Evolutionary conservation across 1,140 invertebrate species (phyloP), one percentile per base, ranked within the genome.

Genomic region (Drosophila azteca): DNA sequence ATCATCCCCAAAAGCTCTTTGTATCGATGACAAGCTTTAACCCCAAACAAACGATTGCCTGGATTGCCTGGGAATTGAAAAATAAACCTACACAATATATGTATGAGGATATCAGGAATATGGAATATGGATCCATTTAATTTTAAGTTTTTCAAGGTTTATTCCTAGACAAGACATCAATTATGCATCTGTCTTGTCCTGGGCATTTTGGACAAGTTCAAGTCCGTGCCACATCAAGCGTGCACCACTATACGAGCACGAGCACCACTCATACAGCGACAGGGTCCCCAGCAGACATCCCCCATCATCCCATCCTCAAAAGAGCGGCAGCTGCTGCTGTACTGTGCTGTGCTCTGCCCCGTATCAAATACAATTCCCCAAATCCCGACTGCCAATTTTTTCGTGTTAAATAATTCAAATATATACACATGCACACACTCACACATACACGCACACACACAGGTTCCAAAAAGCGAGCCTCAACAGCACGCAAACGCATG

Each of bases 361-460:
- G 72, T 59, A 73, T 74, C 82, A 78, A 77, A 75, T 57, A 67
- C 71, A 77, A 88, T 79, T 81, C 68, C 83, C 83, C 58, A 79
- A 87, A 79, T 79, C 79, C 83, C 83, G 83, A 83, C 79, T 82
- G 83, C 64, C 78, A 77, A 82, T 88, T 87, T 88, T 88, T 83
- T 65, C 59, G 29, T 73, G 62, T 83, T 87, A 77, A 87, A 83
- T 77, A 71, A 77, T 77, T 77, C 60, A 71, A 77, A 69, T 62
- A 68, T 46, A 77, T 65, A 87, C 65, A 78, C 39, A 75, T 49
- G 59, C 39, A 50, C 26, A 29, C 51, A 54, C 45, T 55, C 15
- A 60, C 3, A 41, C 48, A 53, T 11, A 63, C 20, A 44, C 50
- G 20, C 15, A 46, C 11, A 59, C 29, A 43, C 24, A 41, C 24